phyloP scores from a whole-genome alignment of 2,113 vertebrate species.

The Haemorhous mexicanus region DNA sequence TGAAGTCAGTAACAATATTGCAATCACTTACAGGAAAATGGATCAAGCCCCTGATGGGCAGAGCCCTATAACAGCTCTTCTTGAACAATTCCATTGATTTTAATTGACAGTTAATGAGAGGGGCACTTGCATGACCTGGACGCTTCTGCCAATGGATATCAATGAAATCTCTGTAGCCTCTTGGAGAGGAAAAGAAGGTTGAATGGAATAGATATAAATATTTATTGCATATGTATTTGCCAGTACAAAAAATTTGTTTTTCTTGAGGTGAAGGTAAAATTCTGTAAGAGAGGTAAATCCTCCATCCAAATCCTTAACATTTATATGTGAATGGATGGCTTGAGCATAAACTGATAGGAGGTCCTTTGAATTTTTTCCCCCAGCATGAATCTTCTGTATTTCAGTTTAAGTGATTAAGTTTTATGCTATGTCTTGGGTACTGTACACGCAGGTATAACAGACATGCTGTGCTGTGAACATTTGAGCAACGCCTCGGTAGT shows the following conservation, averaged over 20 bases:
- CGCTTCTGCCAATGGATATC: neutral
- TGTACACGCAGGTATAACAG: constrained; percentile 16
- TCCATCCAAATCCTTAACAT: neutral
- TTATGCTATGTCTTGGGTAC: neutral
- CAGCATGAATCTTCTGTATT: neutral
- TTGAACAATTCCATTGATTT: constrained; percentile 18
- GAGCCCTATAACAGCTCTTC: neutral
- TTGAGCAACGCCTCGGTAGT: neutral
- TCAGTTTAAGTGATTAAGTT: neutral
- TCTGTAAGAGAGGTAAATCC: neutral
- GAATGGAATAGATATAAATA: neutral
- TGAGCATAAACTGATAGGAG: neutral
- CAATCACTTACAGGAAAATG: constrained; percentile 9
- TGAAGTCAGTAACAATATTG: neutral
- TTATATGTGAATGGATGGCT: neutral
- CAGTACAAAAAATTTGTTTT: neutral
- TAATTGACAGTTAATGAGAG: constrained; percentile 34
- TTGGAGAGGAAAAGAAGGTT: neutral
- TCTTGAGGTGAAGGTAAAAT: neutral
- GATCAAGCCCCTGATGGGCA: neutral
- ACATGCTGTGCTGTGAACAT: neutral
- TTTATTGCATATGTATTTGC: neutral
- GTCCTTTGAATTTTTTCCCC: neutral
- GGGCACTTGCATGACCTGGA: neutral
- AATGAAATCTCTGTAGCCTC: neutral